phyloP scores from a whole-genome alignment of 1,140 invertebrate species.

The Cyphomyrmex costatus region DNA sequence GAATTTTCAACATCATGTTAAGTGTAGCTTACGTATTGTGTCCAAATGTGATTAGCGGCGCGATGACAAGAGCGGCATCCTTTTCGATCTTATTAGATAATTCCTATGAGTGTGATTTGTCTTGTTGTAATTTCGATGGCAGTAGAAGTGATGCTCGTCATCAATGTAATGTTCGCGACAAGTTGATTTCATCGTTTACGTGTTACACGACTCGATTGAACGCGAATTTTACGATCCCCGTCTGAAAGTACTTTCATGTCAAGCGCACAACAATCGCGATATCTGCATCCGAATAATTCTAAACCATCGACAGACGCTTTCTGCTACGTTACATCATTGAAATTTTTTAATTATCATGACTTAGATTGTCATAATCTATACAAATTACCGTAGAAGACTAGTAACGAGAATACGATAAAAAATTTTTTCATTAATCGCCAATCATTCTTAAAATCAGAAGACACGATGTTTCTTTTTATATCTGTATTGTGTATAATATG shows the following conservation, averaged over 20 bases:
- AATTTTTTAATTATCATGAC: not conserved
- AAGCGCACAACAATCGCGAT: not conserved
- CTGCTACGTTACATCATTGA: not conserved
- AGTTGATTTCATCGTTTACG: not conserved
- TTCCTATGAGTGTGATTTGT: not conserved
- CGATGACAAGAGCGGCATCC: not conserved
- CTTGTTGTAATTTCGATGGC: not conserved
- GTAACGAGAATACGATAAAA: not conserved
- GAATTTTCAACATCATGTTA: constrained; percentile 26
- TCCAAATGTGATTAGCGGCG: not conserved
- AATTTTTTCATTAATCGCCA: constrained; percentile 10
- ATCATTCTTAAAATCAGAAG: not conserved
- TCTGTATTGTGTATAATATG: too few relatives aligned
- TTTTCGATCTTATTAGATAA: constrained; percentile 33
- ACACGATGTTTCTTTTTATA: too few relatives aligned
- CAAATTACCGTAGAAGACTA: not conserved
- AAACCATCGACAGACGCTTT: constrained; percentile 5
- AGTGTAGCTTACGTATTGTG: not conserved
- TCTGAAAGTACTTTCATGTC: not conserved
- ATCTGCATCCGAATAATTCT: not conserved
- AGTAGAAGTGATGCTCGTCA: not conserved
- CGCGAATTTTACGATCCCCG: not conserved
- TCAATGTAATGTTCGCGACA: not conserved
- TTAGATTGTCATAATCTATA: too few relatives aligned
- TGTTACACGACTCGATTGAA: not conserved